A percentile compares a stretch with the other conserved stretches of the same genome.
phyloP scores from a whole-genome alignment of 2,888 invertebrate species.

The Lepidonotus clava region DNA sequence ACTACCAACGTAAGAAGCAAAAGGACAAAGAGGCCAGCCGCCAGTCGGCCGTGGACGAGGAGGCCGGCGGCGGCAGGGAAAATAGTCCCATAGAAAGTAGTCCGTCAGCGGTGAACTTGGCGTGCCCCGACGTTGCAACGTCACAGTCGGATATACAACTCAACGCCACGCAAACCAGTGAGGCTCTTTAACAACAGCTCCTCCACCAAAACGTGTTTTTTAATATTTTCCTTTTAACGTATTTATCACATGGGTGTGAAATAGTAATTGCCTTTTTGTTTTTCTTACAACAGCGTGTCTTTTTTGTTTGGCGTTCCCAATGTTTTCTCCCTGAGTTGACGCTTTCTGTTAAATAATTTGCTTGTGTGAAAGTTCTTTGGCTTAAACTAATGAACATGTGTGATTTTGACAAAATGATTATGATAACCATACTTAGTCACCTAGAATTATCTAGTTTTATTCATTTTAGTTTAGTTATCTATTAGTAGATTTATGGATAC shows the following conservation, averaged over 20 bases:
- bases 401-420: too few species aligned
- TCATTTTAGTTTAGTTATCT: too few species aligned
- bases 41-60: neutral
- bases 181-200: constrained; percentile 25
- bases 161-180: neutral
- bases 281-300: neutral
- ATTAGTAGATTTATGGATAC: too few species aligned
- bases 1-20: constrained; percentile 25
- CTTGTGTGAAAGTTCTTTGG: too few species aligned
- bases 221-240: neutral
- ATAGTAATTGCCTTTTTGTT: neutral
- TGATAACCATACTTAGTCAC: too few species aligned
- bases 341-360: too few species aligned
- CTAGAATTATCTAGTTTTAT: too few species aligned
- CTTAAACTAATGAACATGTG: too few species aligned
- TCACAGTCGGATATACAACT: constrained; percentile 31
- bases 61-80: neutral
- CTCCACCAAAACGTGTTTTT: too few species aligned
- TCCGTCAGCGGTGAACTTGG: constrained; percentile 9
- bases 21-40: constrained; percentile 37
- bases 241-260: neutral
- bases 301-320: too few species aligned
- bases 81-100: neutral
- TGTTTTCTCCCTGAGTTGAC: too few species aligned
- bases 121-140: constrained; percentile 1